Base-by-base conservation (phyloP, 2,888 invertebrate genomes). In the Mactromeris polynyma region DNA sequence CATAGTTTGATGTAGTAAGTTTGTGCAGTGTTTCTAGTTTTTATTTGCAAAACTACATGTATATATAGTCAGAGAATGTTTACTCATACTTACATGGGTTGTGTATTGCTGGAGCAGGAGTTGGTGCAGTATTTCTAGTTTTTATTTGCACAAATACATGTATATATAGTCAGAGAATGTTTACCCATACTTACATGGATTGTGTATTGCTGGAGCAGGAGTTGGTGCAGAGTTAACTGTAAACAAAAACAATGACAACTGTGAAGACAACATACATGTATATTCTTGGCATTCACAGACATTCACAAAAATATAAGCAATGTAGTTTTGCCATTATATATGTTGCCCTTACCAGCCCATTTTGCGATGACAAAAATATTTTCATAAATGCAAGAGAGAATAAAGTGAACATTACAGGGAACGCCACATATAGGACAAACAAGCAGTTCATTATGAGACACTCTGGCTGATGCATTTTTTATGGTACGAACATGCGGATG, bases 71-170 rank as follows among this genome's bases (percentile, higher is more conserved):
- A n/a, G n/a, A 58, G 58, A n/a, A n/a, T 21, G 42, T 9, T 3
- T 17, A 54, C 58, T 6, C 7, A 19, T 42, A 69, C 89, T 90
- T 88, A 92, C 92, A 69, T 51, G 89, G 88, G 36, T 81, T 81
- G 54, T 89, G 85, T 3, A 46, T 31, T 77, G 86, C 83, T n/a
- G 92, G 86, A 38, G 33, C 21, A n/a, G 89, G 87, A n/a, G n/a
- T n/a, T n/a, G n/a, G n/a, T n/a, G n/a, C n/a, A n/a, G n/a, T n/a
- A n/a, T n/a, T n/a, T n/a, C n/a, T n/a, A n/a, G n/a, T n/a, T n/a
- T n/a, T n/a, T n/a, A n/a, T n/a, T n/a, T n/a, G 42, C 42, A n/a
- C 42, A 42, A 42, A 4, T 42, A 42, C 42, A 42, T 42, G 42
- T 42, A 42, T 42, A 58, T n/a, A n/a, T 51, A 6, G 51, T 9